phyloP scores from a whole-genome alignment of 2,113 vertebrate genomes.

The Silurus asotus region DNA sequence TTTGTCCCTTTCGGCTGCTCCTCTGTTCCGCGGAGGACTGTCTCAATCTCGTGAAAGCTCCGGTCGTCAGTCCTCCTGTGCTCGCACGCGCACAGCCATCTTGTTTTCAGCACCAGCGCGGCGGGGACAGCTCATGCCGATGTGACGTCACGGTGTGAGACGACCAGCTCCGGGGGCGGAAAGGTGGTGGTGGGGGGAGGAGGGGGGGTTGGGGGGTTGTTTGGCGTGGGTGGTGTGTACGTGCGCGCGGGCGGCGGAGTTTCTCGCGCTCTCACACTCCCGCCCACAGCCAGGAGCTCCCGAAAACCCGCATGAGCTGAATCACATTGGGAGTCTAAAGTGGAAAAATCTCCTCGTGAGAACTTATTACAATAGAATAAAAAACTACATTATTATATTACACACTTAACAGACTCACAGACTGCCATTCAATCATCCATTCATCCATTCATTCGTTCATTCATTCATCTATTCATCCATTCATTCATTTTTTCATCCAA shows the following conservation, averaged over 20 bases:
- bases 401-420: not conserved
- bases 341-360: not conserved
- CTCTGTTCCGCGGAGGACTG: not conserved
- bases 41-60: conserved; percentile 44
- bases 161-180: not conserved
- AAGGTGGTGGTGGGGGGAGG: not conserved
- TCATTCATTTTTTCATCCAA: not conserved
- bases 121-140: conserved; percentile 76
- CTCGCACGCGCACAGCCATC: conserved; percentile 80
- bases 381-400: not conserved
- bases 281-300: conserved; percentile 28
- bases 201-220: not conserved
- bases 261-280: not conserved
- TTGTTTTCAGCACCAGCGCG: conserved; percentile 78
- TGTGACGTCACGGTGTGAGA: conserved; percentile 67
- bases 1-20: conserved; percentile 6
- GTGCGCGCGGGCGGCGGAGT: conserved; percentile 1
- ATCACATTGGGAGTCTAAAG: conserved; percentile 9
- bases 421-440: not conserved
- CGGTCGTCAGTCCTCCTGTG: conserved; percentile 62
- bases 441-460: too few species aligned
- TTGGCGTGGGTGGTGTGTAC: too few species aligned
- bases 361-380: not conserved
- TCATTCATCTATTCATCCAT: not conserved
- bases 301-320: conserved; percentile 26